Evolutionary conservation across 2,888 invertebrate species (phyloP).

Genomic region (Melikaiella ostensackeni): DNA sequence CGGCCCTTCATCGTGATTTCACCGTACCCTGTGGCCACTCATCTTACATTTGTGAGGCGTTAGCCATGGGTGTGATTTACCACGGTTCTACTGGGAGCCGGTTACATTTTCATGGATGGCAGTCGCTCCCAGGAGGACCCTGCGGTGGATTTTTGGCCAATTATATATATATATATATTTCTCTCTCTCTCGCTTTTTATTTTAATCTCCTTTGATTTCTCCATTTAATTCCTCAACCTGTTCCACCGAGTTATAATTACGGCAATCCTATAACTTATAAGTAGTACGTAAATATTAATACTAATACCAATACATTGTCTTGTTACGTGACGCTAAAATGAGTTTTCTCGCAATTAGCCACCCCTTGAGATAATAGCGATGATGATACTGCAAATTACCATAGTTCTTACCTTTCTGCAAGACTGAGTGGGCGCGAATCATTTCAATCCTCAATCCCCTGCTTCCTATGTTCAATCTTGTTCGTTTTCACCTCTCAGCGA

Average conservation of each 20-base stretch:
- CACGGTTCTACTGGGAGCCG: no score
- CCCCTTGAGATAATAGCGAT: conserved; percentile 17
- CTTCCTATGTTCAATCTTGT: conserved; percentile 1
- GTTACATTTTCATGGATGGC: no score
- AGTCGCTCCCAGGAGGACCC: no score
- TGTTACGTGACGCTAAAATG: neutral
- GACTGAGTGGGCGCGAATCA: conserved; percentile 18
- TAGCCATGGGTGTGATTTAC: no score
- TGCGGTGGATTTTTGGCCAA: no score
- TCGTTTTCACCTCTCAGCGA: conserved; percentile 16
- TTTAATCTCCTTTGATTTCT: conserved; percentile 24
- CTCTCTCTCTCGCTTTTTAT: conserved; percentile 45
- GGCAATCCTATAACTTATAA: neutral
- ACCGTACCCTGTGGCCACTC: no score
- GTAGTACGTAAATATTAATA: neutral
- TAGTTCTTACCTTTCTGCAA: conserved; percentile 21
- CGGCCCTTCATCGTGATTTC: no score
- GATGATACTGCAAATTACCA: conserved; percentile 37
- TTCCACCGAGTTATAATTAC: neutral
- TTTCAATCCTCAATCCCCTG: conserved; percentile 4
- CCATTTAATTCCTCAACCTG: neutral
- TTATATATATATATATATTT: no score
- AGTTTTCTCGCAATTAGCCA: conserved; percentile 18
- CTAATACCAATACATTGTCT: neutral
- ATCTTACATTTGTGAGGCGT: no score